Conservation (phyloP, 2,797 vertebrate species). For the Enteromius mattozi region DNA sequence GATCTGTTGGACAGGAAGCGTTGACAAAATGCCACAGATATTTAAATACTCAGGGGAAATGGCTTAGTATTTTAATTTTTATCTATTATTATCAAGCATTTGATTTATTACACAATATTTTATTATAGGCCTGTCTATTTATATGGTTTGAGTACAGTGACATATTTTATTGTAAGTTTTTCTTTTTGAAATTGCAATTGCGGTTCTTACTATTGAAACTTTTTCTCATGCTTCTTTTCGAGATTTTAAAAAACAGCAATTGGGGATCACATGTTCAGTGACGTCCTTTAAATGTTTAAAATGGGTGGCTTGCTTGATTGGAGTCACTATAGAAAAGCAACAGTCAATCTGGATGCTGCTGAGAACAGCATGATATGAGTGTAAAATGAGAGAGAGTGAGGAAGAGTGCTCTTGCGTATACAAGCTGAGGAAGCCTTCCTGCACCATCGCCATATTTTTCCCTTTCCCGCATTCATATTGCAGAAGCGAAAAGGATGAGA, state of each 20-base stretch:
- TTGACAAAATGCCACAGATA: background rate
- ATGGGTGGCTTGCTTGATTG: slow-evolving; percentile 11
- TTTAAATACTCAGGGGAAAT: background rate
- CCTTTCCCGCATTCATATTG: background rate
- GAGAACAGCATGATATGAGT: slow-evolving; percentile 26
- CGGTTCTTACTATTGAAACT: background rate
- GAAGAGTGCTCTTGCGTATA: slow-evolving; percentile 31
- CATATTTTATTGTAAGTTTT: background rate
- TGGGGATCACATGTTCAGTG: slow-evolving; percentile 16
- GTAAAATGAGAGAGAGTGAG: slow-evolving; percentile 32
- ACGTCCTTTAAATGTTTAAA: slow-evolving; percentile 23
- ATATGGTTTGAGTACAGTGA: background rate
- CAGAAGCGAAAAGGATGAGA: background rate
- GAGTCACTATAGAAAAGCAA: slow-evolving; percentile 28
- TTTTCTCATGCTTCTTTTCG: background rate
- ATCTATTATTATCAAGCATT: background rate
- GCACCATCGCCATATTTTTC: slow-evolving; percentile 1
- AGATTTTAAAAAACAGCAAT: slow-evolving; percentile 21
- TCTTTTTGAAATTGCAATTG: background rate
- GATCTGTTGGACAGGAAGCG: slow-evolving; percentile 19
- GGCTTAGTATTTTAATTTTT: background rate
- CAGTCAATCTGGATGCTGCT: slow-evolving; percentile 34
- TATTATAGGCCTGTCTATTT: background rate
- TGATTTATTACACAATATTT: background rate
- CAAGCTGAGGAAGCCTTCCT: slow-evolving; percentile 38